Evolutionary conservation across 2,113 vertebrate genomes (phyloP).

Genomic region (Panthera tigris): DNA sequence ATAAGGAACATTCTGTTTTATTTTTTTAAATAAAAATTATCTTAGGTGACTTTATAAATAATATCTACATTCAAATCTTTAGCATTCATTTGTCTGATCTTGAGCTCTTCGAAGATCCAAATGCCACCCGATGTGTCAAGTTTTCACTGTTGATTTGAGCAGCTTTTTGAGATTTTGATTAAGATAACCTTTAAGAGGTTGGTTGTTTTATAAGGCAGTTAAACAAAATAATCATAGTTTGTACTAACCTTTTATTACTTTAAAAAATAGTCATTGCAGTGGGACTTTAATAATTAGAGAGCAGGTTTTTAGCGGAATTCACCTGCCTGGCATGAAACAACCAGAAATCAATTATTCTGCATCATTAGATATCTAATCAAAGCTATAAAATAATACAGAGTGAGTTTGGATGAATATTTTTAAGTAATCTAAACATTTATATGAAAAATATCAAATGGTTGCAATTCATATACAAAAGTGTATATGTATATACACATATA

Average conservation of each 20-base stretch:
- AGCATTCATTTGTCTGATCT: constrained; percentile 23
- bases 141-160: constrained; percentile 65
- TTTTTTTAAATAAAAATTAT: not conserved
- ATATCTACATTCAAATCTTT: constrained; percentile 40
- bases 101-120: constrained; percentile 53
- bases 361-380: constrained; percentile 47
- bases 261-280: constrained; percentile 46
- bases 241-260: constrained; percentile 78
- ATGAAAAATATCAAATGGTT: constrained; percentile 77
- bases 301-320: constrained; percentile 65
- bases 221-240: constrained; percentile 73
- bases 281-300: constrained; percentile 56
- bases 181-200: constrained; percentile 77
- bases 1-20: not conserved
- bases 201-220: constrained; percentile 73
- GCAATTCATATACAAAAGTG: constrained; percentile 64
- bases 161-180: constrained; percentile 75
- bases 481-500: not conserved
- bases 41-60: constrained; percentile 7
- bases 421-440: constrained; percentile 61
- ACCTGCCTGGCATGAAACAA: constrained; percentile 58
- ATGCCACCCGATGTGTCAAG: constrained; percentile 60
- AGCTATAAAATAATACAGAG: not conserved
- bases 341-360: constrained; percentile 17
- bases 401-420: not conserved